Conservation (phyloP, 2,888 invertebrate species). For the Noctua janthina region DNA sequence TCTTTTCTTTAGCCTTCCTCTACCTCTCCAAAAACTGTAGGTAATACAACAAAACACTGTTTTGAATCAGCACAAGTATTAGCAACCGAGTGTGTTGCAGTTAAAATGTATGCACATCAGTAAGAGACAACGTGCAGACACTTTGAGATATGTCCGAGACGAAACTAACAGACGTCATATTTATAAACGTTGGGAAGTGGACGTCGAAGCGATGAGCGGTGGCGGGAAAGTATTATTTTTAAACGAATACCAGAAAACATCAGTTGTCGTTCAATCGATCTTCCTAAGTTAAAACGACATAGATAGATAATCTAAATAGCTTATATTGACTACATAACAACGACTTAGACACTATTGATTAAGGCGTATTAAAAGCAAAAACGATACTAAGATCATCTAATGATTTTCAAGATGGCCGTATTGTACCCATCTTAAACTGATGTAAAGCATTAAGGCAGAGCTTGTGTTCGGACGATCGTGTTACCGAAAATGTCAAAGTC, state of each 20-base stretch:
- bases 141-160: conserved; percentile 72
- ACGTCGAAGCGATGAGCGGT: conserved; percentile 4
- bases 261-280: background rate
- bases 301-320: too few relatives aligned
- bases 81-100: conserved; percentile 52
- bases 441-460: too few relatives aligned
- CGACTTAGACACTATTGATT: too few relatives aligned
- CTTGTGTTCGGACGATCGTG: too few relatives aligned
- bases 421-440: too few relatives aligned
- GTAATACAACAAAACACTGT: background rate
- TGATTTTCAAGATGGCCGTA: too few relatives aligned
- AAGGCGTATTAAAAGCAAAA: too few relatives aligned
- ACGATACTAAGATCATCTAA: too few relatives aligned
- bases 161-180: conserved; percentile 67
- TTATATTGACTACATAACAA: too few relatives aligned
- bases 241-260: background rate
- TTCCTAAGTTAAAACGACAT: background rate
- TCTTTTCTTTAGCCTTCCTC: too few relatives aligned
- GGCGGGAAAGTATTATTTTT: conserved; percentile 18
- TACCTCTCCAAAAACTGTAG: background rate
- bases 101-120: conserved; percentile 62
- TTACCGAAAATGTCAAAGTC: too few relatives aligned
- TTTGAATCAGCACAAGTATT: background rate
- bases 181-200: conserved; percentile 65
- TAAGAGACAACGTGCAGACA: conserved; percentile 66